phyloP scores from a whole-genome alignment of 2,888 invertebrate species.

The Diadromus collaris region DNA sequence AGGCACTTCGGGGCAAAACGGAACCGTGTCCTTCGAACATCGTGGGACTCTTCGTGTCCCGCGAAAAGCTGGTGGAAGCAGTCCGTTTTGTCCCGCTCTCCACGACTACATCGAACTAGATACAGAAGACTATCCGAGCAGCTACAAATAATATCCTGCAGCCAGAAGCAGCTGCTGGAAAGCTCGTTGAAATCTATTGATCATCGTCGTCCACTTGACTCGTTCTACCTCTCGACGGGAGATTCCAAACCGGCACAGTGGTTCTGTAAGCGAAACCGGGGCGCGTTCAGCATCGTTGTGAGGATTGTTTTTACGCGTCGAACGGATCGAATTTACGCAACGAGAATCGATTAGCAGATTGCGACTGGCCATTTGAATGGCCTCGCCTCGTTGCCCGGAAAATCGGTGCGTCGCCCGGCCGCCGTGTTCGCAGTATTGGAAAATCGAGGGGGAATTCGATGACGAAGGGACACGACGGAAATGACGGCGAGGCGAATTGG shows the following conservation, averaged over 20 bases:
- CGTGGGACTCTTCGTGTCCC: not conserved
- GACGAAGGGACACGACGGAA: not conserved
- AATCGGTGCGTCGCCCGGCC: slow-evolving; percentile 11
- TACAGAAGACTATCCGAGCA: slow-evolving; percentile 4
- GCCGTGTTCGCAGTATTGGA: slow-evolving; percentile 22
- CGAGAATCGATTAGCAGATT: slow-evolving; percentile 34
- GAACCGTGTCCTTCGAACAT: not conserved
- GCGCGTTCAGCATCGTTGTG: not conserved
- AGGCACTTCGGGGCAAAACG: not conserved
- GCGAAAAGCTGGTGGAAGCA: not conserved
- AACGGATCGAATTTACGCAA: slow-evolving; percentile 24
- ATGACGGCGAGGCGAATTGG: slow-evolving; percentile 14
- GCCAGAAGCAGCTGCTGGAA: slow-evolving; percentile 3
- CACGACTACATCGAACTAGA: not conserved
- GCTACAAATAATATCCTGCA: slow-evolving; percentile 8
- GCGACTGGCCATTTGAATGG: slow-evolving; percentile 4
- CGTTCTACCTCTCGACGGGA: slow-evolving; percentile 1
- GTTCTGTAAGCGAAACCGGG: not conserved
- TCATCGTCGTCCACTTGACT: slow-evolving; percentile 8
- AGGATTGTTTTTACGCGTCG: slow-evolving; percentile 1
- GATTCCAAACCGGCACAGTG: not conserved
- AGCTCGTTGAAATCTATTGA: slow-evolving; percentile 7
- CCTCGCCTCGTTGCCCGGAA: slow-evolving; percentile 3
- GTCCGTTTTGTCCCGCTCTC: not conserved
- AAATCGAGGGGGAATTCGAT: slow-evolving; percentile 20